Evolutionary conservation across 2,888 invertebrate species (phyloP), one percentile per base, ranked within the genome.

Genomic region (Heliconius aoede): DNA sequence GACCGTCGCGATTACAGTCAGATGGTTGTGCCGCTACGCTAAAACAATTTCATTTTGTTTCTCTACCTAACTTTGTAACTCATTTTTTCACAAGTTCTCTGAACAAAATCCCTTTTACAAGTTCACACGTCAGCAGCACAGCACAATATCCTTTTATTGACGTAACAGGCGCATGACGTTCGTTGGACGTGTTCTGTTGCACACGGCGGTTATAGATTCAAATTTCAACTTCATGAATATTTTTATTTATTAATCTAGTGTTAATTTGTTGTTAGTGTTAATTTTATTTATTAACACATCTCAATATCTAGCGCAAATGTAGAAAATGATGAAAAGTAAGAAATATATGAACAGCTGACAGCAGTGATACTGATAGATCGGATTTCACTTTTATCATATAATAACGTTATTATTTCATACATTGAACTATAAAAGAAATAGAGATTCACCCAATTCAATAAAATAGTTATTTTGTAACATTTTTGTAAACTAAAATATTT

Each of bases 81-180:
- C 18, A 21, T 2, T 46, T 21, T 46, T 21, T 46, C 46, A 46
- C 32, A 30, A 3, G 11, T 32, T 64, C n/a, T n/a, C 13, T n/a
- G 32, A 32, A 32, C 32, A 32, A 32, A 32, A 32, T 64, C 11
- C n/a, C n/a, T 30, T 64, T 32, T 32, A 64, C n/a, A n/a, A 64
- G n/a, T 64, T 64, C 64, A 64, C n/a, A 64, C 64, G n/a, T 32
- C 32, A n/a, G 9, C 32, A 30, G 21, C 32, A 64, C n/a, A 64
- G 11, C 30, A 64, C 64, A 64, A 64, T 64, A 64, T 32, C 21
- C n/a, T 64, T 64, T 64, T 64, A n/a, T 64, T n/a, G 64, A 64
- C 21, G 64, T 9, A 64, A 64, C n/a, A 32, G 13, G 64, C 64
- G 32, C 30, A 30, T 64, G 64, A 32, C 64, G 32, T n/a, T 32